Base-by-base conservation (phyloP, 2,797 vertebrate genomes). In the Ctenopoma kingsleyae region DNA sequence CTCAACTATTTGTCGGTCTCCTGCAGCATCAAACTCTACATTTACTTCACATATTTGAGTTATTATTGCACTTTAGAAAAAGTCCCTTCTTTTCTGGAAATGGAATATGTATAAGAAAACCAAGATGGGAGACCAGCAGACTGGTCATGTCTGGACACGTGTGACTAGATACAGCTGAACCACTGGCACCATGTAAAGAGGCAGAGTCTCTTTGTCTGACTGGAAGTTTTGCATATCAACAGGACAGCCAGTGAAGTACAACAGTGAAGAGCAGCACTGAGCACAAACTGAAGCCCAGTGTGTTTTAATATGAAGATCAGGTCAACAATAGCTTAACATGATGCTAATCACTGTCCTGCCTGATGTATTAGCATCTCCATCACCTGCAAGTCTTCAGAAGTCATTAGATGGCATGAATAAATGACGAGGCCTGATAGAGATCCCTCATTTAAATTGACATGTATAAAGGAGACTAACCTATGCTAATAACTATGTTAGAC, bases 341-440 rank as follows among this genome's bases (percentile, higher is more conserved):
- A 58, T 46, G 74, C 51, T 68, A 54, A 81, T 38, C 13, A 6
- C 11, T 13, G 36, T 19, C 13, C 67, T 30, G 70, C n/a, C 13
- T 3, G 0, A 20, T 1, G 8, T 3, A 59, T 86, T 80, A 72
- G 64, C 81, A 86, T 70, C 1, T 76, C 41, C 36, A 64, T 66
- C 16, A 20, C 6, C 49, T 7, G 20, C 0, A 20, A 12, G 43
- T 25, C 22, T 55, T 6, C 0, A 41, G 1, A 10, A 15, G 27
- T 30, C 68, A 35, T 68, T 25, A 43, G 60, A 9, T 3, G 12
- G 25, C 4, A 23, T 40, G 49, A 47, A 58, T 35, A 41, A 67
- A 72, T 36, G 51, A 38, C 0, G 43, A 43, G 48, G 71, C 17
- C 58, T 40, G 55, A 44, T 47, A 30, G 48, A 79, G 51, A 53